Evolutionary conservation across 2,888 invertebrate genomes (phyloP).

Genomic region (Hemaris fuciformis): DNA sequence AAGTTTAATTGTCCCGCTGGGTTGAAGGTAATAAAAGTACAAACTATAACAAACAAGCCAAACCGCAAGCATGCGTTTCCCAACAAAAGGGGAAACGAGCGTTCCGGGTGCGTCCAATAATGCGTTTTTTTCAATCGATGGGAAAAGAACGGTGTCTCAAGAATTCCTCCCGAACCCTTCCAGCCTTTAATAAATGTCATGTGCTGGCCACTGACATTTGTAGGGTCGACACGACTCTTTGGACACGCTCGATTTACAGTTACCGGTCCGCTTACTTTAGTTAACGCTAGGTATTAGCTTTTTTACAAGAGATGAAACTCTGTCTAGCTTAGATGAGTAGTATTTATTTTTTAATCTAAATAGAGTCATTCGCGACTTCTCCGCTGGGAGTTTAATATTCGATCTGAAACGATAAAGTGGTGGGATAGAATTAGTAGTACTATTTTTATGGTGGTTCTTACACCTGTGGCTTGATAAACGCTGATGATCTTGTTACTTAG

Average conservation of each 20-base stretch:
- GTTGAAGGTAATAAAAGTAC: background rate
- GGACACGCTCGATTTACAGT: conserved; percentile 45
- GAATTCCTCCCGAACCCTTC: conserved; percentile 65
- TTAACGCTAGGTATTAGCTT: conserved; percentile 16
- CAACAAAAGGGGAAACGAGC: background rate
- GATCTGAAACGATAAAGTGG: no score
- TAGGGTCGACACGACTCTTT: conserved; percentile 34
- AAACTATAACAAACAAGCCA: background rate
- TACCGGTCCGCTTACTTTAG: conserved; percentile 38
- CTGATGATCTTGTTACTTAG: no score
- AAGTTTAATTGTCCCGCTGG: no score
- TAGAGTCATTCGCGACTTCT: background rate
- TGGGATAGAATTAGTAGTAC: no score
- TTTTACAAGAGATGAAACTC: background rate
- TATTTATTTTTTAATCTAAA: background rate
- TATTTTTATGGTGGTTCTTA: no score
- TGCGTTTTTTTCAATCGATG: conserved; percentile 37
- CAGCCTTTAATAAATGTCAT: conserved; percentile 76
- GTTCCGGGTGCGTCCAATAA: conserved; percentile 17
- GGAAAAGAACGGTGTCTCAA: conserved; percentile 54
- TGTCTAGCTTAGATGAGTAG: background rate
- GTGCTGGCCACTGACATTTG: conserved; percentile 55
- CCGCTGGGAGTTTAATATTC: no score
- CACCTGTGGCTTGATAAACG: no score
- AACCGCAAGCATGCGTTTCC: background rate